A percentile compares a stretch with the other conserved stretches of the same genome.
phyloP scores from a whole-genome alignment of 2,888 invertebrate genomes.

The Pomacea canaliculata region DNA sequence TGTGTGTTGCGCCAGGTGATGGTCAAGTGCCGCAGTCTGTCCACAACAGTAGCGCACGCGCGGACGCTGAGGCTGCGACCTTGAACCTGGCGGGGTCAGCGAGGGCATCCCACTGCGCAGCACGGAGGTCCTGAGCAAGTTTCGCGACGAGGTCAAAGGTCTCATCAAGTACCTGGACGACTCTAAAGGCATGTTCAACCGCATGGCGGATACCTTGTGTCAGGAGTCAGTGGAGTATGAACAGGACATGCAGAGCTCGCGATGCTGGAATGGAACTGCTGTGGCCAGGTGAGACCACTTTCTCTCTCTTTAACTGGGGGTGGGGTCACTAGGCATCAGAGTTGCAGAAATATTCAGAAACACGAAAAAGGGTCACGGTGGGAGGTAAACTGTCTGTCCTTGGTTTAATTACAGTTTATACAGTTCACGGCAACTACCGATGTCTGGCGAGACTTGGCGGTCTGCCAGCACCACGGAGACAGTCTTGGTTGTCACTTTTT shows the following conservation, averaged over 20 bases:
- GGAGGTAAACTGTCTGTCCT: too few species aligned
- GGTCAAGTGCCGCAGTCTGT: constrained; percentile 2
- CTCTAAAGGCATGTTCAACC: constrained; percentile 47
- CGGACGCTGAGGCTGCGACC: background rate
- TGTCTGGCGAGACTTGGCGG: too few species aligned
- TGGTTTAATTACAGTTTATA: too few species aligned
- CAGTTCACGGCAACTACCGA: too few species aligned
- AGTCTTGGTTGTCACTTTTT: too few species aligned
- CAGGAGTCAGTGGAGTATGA: constrained; percentile 40
- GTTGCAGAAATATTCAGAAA: too few species aligned
- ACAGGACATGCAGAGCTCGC: constrained; percentile 64
- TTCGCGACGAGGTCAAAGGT: constrained; percentile 28
- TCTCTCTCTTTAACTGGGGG: background rate
- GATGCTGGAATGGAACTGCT: constrained; percentile 51
- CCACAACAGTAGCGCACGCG: background rate
- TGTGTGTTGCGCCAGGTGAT: background rate
- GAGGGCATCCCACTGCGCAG: background rate
- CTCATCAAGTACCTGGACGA: constrained; percentile 40
- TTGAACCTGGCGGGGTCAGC: too few species aligned
- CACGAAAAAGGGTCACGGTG: too few species aligned
- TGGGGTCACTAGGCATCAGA: too few species aligned
- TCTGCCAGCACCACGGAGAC: too few species aligned
- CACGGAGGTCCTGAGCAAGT: background rate
- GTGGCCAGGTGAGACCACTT: constrained; percentile 41
- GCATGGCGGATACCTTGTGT: constrained; percentile 50